Evolutionary conservation across 1,140 invertebrate species (phyloP), one percentile per base, ranked within the genome.

Genomic region (Agraylea sexmaculata): DNA sequence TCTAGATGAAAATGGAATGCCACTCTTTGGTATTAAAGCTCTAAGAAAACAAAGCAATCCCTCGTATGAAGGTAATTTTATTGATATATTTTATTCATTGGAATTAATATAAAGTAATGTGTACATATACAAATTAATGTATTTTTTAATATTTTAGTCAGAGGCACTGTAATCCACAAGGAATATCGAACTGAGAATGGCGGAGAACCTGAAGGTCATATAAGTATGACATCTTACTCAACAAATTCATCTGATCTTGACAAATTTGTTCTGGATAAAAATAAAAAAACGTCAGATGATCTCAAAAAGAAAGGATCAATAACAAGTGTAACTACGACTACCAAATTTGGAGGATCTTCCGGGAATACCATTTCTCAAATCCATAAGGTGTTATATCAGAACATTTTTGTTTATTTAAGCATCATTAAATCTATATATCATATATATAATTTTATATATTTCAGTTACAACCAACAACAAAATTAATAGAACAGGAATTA

Each of bases 1-100:
- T 25, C 78, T 79, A 4, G 82, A 85, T 54, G 79, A 82, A 45
- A 73, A 82, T 49, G 80, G 81, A n/a, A 63, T 70, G 38, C 81
- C 80, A 4, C 62, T 85, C 16, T 84, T 84, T 57, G 82, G 81
- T 23, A 69, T 84, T 34, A 71, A 73, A 53, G 82, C 81, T 23
- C 64, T 85, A 27, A 69, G 78, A 43, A 74, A 75, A 43, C 74
- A 75, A 42, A 64, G 68, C 21, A 66, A 56, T 18, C 59, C 60
- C 36, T 61, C 66, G 52, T 61, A 58, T 44, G 62, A 69, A 63
- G 65, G 68, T 70, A 49, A 52, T 38, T 12, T 38, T 31, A 5
- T 31, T 31, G 6, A 11, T 13, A 31, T 11, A 10, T 31, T 31
- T 10, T 13, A 23, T 16, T 30, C 11, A 16, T 12, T 11, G 11